Evolutionary conservation across 1,140 invertebrate genomes (phyloP).

Genomic region (Matsumurasca onukii): DNA sequence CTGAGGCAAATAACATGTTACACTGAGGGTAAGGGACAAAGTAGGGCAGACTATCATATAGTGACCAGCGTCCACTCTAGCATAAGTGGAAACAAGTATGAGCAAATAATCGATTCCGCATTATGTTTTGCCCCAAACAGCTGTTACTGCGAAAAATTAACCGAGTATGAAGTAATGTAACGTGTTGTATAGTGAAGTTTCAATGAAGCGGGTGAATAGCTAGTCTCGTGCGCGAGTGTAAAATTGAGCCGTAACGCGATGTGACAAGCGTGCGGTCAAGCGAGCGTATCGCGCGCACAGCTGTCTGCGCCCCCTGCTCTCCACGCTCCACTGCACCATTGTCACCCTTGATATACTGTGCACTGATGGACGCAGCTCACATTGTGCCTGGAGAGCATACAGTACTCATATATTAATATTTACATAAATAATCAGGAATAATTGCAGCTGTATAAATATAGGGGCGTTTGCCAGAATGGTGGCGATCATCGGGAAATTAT

Average conservation of each 20-base stretch:
- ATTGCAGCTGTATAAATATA: slow-evolving; percentile 1
- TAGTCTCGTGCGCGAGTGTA: background rate
- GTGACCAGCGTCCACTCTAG: too few species aligned
- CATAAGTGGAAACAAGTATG: too few species aligned
- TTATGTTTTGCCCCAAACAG: too few species aligned
- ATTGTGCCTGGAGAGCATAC: background rate
- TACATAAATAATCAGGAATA: slow-evolving; percentile 1
- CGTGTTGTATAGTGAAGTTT: background rate
- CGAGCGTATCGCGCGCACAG: background rate
- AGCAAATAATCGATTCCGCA: too few species aligned
- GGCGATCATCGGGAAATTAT: background rate
- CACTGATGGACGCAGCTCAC: background rate
- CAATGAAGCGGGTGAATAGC: background rate
- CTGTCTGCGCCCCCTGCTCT: background rate
- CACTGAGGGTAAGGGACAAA: too few species aligned
- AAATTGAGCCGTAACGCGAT: background rate
- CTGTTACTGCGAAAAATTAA: background rate
- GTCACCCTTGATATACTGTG: background rate
- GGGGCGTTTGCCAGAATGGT: background rate
- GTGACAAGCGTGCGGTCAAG: background rate
- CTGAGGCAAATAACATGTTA: too few species aligned
- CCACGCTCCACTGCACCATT: background rate
- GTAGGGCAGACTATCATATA: too few species aligned
- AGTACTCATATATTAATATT: background rate
- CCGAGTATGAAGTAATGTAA: background rate